A percentile compares a stretch with the other conserved stretches of the same genome.
phyloP scores from a whole-genome alignment of 2,113 vertebrate species.

The Alouatta palliata region DNA sequence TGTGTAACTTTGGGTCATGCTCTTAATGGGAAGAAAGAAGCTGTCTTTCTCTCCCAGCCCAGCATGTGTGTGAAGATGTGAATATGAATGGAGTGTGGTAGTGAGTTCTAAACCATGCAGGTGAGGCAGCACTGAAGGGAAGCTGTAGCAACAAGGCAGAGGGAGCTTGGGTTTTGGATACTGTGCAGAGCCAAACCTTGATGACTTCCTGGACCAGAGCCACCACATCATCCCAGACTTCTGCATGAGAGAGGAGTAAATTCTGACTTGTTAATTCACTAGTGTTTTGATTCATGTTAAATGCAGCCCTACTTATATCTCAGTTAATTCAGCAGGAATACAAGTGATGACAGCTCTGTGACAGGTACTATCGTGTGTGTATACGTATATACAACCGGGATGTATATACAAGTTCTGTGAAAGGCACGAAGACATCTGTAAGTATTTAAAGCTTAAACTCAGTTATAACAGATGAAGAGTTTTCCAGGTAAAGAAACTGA shows the following conservation, averaged over 20 bases:
- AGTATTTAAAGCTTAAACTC: not conserved
- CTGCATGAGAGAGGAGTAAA: not conserved
- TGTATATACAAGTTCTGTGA: not conserved
- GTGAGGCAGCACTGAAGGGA: accelerated
- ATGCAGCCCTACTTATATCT: not conserved
- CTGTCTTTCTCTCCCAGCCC: not conserved
- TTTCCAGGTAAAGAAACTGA: not conserved
- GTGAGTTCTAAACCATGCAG: not conserved
- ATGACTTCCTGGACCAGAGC: not conserved
- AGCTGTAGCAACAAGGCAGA: not conserved
- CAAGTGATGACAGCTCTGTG: not conserved
- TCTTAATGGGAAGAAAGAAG: not conserved
- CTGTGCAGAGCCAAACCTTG: not conserved
- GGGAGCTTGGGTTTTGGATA: not conserved
- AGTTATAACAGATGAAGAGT: not conserved
- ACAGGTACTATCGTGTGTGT: accelerated
- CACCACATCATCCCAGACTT: not conserved
- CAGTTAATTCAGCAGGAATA: not conserved
- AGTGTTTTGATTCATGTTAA: not conserved
- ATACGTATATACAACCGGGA: not conserved
- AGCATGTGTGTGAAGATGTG: not conserved
- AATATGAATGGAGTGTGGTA: not conserved
- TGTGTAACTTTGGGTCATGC: not conserved
- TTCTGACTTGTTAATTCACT: not conserved
- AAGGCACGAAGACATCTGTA: not conserved